Conservation (phyloP, 2,888 invertebrate species). For the Chrysolina oricalcia region DNA sequence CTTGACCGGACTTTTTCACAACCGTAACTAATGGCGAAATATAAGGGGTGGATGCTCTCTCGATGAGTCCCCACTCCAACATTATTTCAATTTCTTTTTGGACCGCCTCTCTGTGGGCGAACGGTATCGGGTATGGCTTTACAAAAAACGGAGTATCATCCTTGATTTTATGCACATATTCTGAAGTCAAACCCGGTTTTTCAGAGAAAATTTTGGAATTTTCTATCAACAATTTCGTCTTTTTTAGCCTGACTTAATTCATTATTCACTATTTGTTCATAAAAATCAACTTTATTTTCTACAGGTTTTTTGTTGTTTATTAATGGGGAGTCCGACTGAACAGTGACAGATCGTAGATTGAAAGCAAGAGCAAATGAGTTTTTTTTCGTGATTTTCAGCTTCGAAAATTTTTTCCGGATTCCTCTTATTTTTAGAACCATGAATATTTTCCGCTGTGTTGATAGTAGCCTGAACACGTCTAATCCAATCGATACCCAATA, state of each 20-base stretch:
- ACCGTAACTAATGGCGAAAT: not conserved
- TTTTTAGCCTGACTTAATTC: not conserved
- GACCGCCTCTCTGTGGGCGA: not conserved
- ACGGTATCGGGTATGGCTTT: not conserved
- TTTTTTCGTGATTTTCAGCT: not conserved
- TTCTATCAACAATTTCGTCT: not conserved
- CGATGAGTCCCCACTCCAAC: not conserved
- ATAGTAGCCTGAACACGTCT: not conserved
- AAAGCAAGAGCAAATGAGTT: not conserved
- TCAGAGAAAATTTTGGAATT: not conserved
- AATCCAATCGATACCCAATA: not conserved
- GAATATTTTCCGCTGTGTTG: not conserved
- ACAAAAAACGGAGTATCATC: not conserved
- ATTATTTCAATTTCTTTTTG: not conserved
- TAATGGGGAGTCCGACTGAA: not conserved
- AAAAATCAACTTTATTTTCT: not conserved
- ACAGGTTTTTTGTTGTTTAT: not conserved
- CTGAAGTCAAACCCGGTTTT: not conserved
- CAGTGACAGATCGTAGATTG: not conserved
- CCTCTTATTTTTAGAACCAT: not conserved
- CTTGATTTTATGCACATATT: not conserved
- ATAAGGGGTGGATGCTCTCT: not conserved
- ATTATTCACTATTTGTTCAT: not conserved
- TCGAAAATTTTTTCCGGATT: not conserved
- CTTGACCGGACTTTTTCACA: not conserved